phyloP scores from a whole-genome alignment of 2,797 vertebrate species.

The Notolepis coatsorum region DNA sequence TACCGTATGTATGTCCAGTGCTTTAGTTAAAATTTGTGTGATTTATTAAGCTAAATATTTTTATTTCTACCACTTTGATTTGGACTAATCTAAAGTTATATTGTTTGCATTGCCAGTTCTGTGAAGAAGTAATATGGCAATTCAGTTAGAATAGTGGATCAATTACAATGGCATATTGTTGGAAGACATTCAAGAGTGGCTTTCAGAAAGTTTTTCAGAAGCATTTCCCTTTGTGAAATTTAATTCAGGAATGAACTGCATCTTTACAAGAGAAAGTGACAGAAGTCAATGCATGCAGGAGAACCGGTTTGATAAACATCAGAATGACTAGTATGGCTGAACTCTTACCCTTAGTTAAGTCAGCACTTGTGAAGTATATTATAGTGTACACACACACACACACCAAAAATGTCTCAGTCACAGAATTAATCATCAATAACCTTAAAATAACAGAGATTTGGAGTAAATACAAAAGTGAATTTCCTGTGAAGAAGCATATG shows the following conservation, averaged over 20 bases:
- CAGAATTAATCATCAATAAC: neutral
- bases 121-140: too few relatives aligned
- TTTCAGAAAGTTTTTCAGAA: neutral
- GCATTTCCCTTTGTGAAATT: neutral
- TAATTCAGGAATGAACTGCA: neutral
- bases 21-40: too few relatives aligned
- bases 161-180: neutral
- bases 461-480: neutral
- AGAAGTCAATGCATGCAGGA: conserved; percentile 33
- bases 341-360: neutral
- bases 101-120: too few relatives aligned
- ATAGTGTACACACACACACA: neutral
- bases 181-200: neutral
- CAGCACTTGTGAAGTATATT: neutral
- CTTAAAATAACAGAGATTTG: neutral
- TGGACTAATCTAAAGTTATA: too few relatives aligned
- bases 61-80: too few relatives aligned
- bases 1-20: too few relatives aligned
- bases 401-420: neutral
- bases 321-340: conserved; percentile 67
- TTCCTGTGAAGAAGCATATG: neutral
- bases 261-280: neutral
- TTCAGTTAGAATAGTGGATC: neutral
- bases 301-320: conserved; percentile 77
- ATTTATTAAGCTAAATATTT: neutral